Conservation (phyloP, 2,797 vertebrate species). For the Sebastes wilsoni region DNA sequence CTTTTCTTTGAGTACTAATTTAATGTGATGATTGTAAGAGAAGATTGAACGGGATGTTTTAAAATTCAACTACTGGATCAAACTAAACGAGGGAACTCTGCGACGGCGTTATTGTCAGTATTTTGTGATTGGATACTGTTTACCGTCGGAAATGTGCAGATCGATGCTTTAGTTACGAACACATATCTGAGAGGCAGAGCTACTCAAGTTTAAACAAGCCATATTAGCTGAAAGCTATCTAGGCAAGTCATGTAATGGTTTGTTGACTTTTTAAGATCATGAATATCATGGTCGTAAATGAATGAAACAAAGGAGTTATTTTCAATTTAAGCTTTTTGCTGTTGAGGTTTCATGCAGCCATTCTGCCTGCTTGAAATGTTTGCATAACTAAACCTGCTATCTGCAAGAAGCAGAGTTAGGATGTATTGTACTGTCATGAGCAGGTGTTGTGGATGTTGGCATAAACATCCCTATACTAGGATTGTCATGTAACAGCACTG, state of each 20-base stretch:
- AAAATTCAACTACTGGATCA: slow-evolving; percentile 25
- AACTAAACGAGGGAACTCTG: slow-evolving; percentile 22
- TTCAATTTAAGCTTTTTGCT: background rate
- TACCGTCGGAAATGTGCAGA: background rate
- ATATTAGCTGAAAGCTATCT: background rate
- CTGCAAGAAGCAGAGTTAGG: background rate
- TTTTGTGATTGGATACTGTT: slow-evolving; percentile 14
- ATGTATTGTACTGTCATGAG: background rate
- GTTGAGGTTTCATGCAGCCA: background rate
- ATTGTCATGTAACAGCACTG: background rate
- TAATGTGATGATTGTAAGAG: slow-evolving; percentile 32
- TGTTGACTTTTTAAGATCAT: background rate
- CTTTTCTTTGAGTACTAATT: slow-evolving; percentile 52
- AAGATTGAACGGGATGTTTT: background rate
- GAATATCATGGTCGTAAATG: background rate
- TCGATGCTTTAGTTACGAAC: background rate
- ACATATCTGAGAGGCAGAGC: slow-evolving; percentile 12
- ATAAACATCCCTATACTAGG: background rate
- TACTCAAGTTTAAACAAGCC: background rate
- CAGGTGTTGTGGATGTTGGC: slow-evolving; percentile 1
- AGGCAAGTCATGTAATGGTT: background rate
- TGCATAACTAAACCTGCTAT: background rate
- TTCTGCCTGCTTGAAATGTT: slow-evolving; percentile 15
- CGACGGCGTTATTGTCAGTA: slow-evolving; percentile 19
- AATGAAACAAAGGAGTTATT: background rate